phyloP scores from a whole-genome alignment of 2,888 invertebrate species.

The Stratiomys singularior region DNA sequence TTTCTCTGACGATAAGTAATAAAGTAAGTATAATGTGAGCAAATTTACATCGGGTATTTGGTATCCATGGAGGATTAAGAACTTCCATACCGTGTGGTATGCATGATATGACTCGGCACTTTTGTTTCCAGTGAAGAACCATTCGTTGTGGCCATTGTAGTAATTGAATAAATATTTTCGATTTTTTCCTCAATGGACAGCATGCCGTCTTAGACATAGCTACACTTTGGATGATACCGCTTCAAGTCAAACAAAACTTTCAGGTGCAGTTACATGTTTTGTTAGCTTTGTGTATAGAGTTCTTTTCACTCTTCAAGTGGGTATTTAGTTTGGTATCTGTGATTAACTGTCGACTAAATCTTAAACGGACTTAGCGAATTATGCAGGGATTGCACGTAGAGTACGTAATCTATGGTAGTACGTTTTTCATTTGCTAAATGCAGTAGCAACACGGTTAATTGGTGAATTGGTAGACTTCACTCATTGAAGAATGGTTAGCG shows the following conservation, averaged over 20 bases:
- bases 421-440: not conserved
- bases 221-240: constrained; percentile 11
- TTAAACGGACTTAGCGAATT: not conserved
- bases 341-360: constrained; percentile 1
- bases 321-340: not conserved
- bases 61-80: constrained; percentile 39
- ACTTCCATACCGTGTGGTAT: constrained; percentile 16
- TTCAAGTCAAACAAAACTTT: constrained; percentile 6
- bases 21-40: constrained; percentile 46
- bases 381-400: not conserved
- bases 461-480: too few species aligned
- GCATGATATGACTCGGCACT: constrained; percentile 25
- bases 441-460: too few species aligned
- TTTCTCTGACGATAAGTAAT: constrained; percentile 43
- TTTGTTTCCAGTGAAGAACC: constrained; percentile 28
- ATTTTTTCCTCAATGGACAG: not conserved
- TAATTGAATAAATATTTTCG: constrained; percentile 41
- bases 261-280: not conserved
- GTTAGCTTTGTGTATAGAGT: not conserved
- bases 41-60: constrained; percentile 33
- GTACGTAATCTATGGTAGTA: not conserved
- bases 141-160: constrained; percentile 32
- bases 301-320: constrained; percentile 12
- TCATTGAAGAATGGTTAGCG: too few species aligned
- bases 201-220: not conserved